Evolutionary conservation across 2,888 invertebrate genomes (phyloP).

Genomic region (Hypolimnas misippus): DNA sequence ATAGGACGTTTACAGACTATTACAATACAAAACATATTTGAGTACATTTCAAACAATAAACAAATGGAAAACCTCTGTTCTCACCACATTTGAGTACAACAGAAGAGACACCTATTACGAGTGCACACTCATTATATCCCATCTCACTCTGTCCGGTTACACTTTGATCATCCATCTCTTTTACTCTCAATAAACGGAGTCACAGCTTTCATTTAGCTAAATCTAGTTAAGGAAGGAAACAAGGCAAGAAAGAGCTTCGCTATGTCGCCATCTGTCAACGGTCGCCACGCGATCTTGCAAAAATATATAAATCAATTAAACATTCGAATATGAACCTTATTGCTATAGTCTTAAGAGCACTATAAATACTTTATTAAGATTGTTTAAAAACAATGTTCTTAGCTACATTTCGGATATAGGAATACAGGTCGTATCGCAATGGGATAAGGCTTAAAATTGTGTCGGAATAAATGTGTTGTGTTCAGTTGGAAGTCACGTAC

Average conservation of each 20-base stretch:
- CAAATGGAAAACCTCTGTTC: slow-evolving; percentile 19
- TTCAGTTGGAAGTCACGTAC: slow-evolving; percentile 58
- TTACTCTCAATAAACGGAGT: slow-evolving; percentile 51
- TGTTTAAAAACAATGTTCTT: slow-evolving; percentile 36
- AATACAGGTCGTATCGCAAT: slow-evolving; percentile 46
- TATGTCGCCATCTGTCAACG: slow-evolving; percentile 72
- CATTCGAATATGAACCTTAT: slow-evolving; percentile 27
- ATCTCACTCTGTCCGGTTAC: slow-evolving; percentile 5
- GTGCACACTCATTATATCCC: slow-evolving; percentile 3
- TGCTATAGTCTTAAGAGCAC: neutral
- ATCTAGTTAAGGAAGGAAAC: slow-evolving; percentile 73
- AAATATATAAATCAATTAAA: slow-evolving; percentile 30
- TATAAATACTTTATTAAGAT: slow-evolving; percentile 6
- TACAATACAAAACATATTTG: neutral
- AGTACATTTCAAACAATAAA: slow-evolving; percentile 4
- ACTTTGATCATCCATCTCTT: slow-evolving; percentile 26
- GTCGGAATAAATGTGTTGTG: slow-evolving; percentile 44
- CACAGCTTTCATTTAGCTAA: slow-evolving; percentile 67
- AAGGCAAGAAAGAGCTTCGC: slow-evolving; percentile 67
- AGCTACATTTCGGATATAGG: slow-evolving; percentile 29
- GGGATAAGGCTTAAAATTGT: slow-evolving; percentile 35
- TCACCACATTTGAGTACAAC: slow-evolving; percentile 12
- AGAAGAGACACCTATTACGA: slow-evolving; percentile 8
- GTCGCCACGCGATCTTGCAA: slow-evolving; percentile 57
- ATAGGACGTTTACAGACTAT: no score